Conservation (phyloP, 2,888 invertebrate genomes). For the Platypus cylindrus region DNA sequence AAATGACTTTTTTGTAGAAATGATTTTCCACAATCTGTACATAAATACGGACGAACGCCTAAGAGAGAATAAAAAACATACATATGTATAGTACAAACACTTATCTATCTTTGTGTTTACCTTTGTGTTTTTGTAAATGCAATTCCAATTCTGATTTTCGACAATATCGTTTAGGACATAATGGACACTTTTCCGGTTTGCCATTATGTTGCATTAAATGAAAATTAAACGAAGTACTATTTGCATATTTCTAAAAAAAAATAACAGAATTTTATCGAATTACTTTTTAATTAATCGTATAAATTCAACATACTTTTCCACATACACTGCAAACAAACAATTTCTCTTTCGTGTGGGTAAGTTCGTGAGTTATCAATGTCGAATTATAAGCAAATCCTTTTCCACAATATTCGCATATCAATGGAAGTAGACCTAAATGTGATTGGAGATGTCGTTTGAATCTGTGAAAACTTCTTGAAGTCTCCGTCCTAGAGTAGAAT, state of each 20-base stretch:
- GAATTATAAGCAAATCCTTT: conserved; percentile 25
- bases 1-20: conserved; percentile 28
- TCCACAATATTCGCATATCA: conserved; percentile 26
- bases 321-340: conserved; percentile 18
- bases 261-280: conserved; percentile 4
- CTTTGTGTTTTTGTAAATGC: conserved; percentile 27
- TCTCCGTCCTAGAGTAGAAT: too few species aligned
- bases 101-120: conserved; percentile 9
- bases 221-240: conserved; percentile 27
- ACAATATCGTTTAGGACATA: conserved; percentile 29
- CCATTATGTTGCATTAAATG: conserved; percentile 30
- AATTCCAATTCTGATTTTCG: conserved; percentile 26
- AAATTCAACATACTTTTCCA: conserved; percentile 9
- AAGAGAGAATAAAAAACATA: conserved; percentile 9
- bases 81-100: too few species aligned
- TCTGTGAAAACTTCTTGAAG: too few species aligned
- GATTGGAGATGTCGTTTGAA: too few species aligned
- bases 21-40: conserved; percentile 25
- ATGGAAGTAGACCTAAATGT: too few species aligned
- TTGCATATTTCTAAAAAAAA: conserved; percentile 24
- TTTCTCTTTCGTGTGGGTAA: conserved; percentile 27
- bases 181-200: conserved; percentile 25
- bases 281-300: not conserved
- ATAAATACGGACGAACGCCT: conserved; percentile 29
- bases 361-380: conserved; percentile 24